These are phyloP conservation scores for Himalopsyche tibetana DNA, from an alignment of 2,888 invertebrate species.

Conservation along the genomic window DNA sequence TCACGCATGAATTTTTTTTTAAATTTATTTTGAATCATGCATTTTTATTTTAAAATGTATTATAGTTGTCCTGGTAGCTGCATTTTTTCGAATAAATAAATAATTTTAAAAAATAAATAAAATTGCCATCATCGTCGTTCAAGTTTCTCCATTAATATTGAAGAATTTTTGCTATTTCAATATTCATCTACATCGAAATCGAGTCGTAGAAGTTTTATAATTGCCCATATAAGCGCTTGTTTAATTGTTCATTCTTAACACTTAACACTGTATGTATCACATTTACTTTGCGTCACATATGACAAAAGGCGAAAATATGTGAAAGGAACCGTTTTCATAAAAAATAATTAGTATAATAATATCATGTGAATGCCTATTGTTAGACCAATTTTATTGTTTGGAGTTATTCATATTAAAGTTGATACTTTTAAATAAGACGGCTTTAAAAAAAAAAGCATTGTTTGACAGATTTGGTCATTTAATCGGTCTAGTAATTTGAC, in stretches of 20 bases:
- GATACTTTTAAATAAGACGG: too few relatives aligned
- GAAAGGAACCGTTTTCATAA: constrained; percentile 1
- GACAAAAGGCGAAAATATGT: constrained; percentile 11
- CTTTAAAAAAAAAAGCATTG: too few relatives aligned
- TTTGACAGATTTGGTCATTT: too few relatives aligned
- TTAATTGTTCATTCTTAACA: neutral
- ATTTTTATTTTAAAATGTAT: neutral
- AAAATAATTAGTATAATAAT: neutral
- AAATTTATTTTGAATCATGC: neutral
- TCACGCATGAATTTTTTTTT: neutral
- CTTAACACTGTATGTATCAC: neutral
- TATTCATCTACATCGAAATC: neutral
- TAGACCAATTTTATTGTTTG: neutral
- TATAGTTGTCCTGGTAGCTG: neutral
- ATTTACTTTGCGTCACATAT: constrained; percentile 11
- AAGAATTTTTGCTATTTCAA: neutral
- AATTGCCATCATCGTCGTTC: too few relatives aligned
- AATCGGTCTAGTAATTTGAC: too few relatives aligned
- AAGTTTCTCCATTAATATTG: neutral
- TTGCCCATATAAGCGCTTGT: neutral
- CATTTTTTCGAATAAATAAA: neutral
- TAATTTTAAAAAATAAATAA: neutral
- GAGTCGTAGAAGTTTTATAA: neutral
- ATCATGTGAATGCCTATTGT: constrained; percentile 3
- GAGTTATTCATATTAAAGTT: neutral